A percentile compares a stretch with the other conserved stretches of the same genome.
phyloP scores from a whole-genome alignment of 2,113 vertebrate genomes.

The Passer domesticus region DNA sequence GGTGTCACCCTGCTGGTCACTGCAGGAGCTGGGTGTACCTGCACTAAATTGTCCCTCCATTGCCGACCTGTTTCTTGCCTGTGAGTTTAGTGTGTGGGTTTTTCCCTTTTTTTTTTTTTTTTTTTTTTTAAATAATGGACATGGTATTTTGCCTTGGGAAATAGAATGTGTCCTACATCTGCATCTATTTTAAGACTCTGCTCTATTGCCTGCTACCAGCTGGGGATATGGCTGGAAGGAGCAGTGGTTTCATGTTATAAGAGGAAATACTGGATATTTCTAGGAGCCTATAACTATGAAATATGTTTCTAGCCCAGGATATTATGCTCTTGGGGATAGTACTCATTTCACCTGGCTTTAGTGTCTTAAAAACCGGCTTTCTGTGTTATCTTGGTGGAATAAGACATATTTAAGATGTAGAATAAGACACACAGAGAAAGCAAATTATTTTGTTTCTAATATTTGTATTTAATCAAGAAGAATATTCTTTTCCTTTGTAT shows the following conservation, averaged over 20 bases:
- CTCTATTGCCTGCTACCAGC: not conserved
- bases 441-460: not conserved
- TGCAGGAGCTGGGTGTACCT: not conserved
- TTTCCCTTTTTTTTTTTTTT: not conserved
- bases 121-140: not conserved
- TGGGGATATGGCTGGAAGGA: constrained; percentile 9
- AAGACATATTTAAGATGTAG: not conserved
- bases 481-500: not conserved
- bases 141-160: constrained; percentile 43
- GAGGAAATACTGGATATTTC: not conserved
- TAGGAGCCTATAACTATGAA: not conserved
- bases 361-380: not conserved
- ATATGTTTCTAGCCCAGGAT: not conserved
- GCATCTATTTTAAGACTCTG: constrained; percentile 37
- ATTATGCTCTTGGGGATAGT: not conserved
- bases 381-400: not conserved
- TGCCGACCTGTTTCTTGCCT: not conserved
- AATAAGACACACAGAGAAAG: not conserved
- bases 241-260: not conserved
- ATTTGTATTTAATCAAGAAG: not conserved
- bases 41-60: fast-evolving
- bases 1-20: not conserved
- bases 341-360: not conserved
- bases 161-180: constrained; percentile 57
- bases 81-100: not conserved